Percentiles rank a stretch among this genome's conserved stretches.
Evolutionary conservation across 1,140 invertebrate species (phyloP).

Genomic region (Diuraphis noxia): DNA sequence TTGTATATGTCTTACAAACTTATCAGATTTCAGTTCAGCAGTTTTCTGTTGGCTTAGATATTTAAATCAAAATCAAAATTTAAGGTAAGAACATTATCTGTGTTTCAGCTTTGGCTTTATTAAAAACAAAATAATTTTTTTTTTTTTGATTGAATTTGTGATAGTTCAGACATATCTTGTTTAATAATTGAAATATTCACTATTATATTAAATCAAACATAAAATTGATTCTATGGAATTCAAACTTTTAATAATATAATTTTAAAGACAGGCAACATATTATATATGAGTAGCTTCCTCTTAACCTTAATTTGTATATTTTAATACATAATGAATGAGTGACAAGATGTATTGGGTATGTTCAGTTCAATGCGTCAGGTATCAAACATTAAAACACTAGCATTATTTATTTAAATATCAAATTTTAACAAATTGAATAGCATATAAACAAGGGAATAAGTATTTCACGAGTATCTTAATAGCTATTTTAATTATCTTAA

Average conservation of each 20-base stretch:
- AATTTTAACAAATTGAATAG: constrained; percentile 2
- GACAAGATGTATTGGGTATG: background rate
- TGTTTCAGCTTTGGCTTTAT: background rate
- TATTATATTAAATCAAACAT: background rate
- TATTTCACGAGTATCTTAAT: background rate
- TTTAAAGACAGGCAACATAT: background rate
- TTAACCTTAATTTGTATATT: background rate
- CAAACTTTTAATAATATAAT: background rate
- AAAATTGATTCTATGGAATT: background rate
- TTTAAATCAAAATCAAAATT: background rate
- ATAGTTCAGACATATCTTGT: background rate
- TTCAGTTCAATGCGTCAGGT: background rate
- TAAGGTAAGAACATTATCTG: background rate
- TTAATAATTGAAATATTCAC: background rate
- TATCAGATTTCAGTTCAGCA: background rate
- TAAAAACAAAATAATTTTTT: background rate
- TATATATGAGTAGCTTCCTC: background rate
- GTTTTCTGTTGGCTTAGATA: background rate
- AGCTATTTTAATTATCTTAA: background rate
- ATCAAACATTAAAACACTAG: background rate
- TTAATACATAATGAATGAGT: background rate
- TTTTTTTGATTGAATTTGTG: too few relatives aligned
- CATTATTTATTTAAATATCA: background rate
- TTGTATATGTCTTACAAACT: background rate
- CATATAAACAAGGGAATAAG: background rate